phyloP scores from a whole-genome alignment of 2,888 invertebrate genomes.

The Coenonympha arcania region DNA sequence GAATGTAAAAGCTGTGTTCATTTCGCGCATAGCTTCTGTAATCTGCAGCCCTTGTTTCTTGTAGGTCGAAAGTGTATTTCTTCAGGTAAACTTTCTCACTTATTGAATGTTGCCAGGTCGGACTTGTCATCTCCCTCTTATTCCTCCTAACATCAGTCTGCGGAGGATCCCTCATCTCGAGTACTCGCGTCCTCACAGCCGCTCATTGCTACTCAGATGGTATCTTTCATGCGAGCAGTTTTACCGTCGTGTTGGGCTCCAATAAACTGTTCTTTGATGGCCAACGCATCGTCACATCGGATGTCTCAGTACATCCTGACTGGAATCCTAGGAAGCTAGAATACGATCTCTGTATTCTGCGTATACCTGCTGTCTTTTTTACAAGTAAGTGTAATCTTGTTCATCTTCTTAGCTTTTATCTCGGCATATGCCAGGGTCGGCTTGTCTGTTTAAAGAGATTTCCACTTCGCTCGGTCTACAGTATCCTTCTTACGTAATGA shows the following conservation, averaged over 20 bases:
- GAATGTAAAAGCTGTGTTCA: too few relatives aligned
- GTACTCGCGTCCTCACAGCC: slow-evolving; percentile 39
- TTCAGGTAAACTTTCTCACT: neutral
- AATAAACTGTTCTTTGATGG: slow-evolving; percentile 44
- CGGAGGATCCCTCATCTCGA: slow-evolving; percentile 41
- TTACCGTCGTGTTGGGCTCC: slow-evolving; percentile 46
- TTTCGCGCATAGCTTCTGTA: too few relatives aligned
- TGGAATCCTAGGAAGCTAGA: slow-evolving; percentile 36
- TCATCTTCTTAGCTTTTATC: too few relatives aligned
- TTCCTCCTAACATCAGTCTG: slow-evolving; percentile 42
- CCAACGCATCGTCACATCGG: slow-evolving; percentile 30
- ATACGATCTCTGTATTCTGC: slow-evolving; percentile 43
- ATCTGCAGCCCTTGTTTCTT: too few relatives aligned
- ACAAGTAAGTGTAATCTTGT: slow-evolving; percentile 32
- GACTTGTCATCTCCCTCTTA: slow-evolving; percentile 42
- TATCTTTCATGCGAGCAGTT: slow-evolving; percentile 31
- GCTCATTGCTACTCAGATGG: slow-evolving; percentile 47
- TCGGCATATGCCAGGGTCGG: too few relatives aligned
- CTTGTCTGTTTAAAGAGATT: too few relatives aligned
- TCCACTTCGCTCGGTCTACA: too few relatives aligned
- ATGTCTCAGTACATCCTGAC: slow-evolving; percentile 36
- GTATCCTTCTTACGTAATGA: too few relatives aligned
- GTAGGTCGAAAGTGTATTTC: too few relatives aligned
- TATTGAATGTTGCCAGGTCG: slow-evolving; percentile 40
- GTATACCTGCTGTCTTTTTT: slow-evolving; percentile 27